These are phyloP conservation scores for Nymphalis c-album DNA, from an alignment of 2,888 invertebrate species.

Conservation along the genomic window DNA sequence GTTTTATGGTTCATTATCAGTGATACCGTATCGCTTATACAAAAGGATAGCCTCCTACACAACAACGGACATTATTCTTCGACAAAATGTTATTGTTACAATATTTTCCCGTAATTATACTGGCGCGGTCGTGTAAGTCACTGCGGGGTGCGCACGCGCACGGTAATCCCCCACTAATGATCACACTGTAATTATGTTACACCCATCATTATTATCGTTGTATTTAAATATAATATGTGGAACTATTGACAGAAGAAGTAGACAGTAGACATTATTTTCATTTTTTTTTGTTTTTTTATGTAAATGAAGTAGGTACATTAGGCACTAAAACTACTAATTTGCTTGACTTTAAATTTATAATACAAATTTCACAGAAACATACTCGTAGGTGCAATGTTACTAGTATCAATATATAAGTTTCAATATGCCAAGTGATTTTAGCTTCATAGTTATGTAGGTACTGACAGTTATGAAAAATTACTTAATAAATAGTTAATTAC, in stretches of 20 bases:
- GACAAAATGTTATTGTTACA: neutral
- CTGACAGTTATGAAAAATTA: neutral
- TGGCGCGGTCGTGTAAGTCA: constrained; percentile 1
- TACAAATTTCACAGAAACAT: neutral
- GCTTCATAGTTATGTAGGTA: too few species aligned
- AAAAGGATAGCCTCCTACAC: neutral
- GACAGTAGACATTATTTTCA: neutral
- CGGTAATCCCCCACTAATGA: constrained; percentile 22
- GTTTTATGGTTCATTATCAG: too few species aligned
- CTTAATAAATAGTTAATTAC: too few species aligned
- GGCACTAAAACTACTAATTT: neutral
- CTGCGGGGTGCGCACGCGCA: constrained; percentile 24
- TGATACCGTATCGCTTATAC: too few species aligned
- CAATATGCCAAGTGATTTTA: too few species aligned
- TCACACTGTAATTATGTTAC: constrained; percentile 9
- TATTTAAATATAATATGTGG: constrained; percentile 1
- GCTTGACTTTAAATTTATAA: neutral
- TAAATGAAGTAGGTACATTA: neutral
- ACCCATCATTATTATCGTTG: neutral
- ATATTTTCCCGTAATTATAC: neutral
- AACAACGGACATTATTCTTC: neutral
- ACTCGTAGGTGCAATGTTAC: neutral
- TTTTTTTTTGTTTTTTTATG: neutral
- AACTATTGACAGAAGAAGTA: neutral
- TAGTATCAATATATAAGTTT: too few species aligned